Evolutionary conservation across 2,113 vertebrate species (phyloP).

Genomic region (Gallinago undulata): DNA sequence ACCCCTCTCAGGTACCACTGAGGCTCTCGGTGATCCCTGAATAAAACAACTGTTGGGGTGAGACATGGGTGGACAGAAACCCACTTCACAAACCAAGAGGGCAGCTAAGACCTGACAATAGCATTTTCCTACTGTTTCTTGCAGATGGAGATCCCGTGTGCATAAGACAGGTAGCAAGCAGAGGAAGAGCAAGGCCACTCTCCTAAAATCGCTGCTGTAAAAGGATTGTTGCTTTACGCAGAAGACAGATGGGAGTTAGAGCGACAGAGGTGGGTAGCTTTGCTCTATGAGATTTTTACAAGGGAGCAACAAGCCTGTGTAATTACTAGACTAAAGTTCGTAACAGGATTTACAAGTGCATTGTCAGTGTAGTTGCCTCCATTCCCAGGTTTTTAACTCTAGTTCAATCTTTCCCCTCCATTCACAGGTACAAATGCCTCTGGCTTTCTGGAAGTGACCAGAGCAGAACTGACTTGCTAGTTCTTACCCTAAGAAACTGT

Average conservation of each 20-base stretch:
- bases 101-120: neutral
- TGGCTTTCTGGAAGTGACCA: constrained; percentile 43
- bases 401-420: neutral
- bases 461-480: constrained; percentile 64
- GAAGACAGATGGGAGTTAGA: neutral
- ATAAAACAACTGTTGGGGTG: neutral
- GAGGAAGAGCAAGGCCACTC: neutral
- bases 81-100: neutral
- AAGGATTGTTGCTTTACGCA: neutral
- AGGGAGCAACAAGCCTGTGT: neutral
- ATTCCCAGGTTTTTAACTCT: constrained; percentile 6
- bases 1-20: neutral
- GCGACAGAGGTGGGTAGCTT: rapidly evolving
- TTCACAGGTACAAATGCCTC: constrained; percentile 59
- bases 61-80: neutral
- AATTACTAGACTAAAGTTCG: neutral
- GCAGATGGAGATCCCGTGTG: rapidly evolving
- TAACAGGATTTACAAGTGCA: neutral
- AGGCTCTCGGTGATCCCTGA: neutral
- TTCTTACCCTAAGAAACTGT: constrained; percentile 54
- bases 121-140: neutral
- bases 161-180: neutral
- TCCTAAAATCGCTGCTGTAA: neutral
- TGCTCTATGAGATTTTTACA: neutral
- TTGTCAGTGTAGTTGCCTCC: neutral